Evolutionary conservation across 2,797 vertebrate species (phyloP).

Genomic region (Intellagama lesueurii): DNA sequence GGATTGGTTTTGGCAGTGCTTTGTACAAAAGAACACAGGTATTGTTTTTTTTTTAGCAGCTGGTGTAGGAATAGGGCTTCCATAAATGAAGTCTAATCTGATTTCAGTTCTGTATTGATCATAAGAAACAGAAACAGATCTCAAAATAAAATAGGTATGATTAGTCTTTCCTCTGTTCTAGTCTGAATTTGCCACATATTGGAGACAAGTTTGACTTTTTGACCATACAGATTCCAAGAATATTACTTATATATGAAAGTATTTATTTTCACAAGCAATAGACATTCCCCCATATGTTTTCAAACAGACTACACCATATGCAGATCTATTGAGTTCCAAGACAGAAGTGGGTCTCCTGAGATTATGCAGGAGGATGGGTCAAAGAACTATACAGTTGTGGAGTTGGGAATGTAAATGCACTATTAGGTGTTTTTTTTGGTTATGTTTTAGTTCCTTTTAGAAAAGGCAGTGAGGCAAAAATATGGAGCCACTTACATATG

Average conservation of each 20-base stretch:
- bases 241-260: neutral
- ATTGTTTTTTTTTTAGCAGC: neutral
- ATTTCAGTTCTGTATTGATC: conserved; percentile 12
- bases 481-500: neutral
- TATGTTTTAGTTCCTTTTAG: neutral
- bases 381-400: neutral
- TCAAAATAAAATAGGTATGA: neutral
- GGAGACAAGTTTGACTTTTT: neutral
- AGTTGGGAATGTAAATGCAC: neutral
- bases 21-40: neutral
- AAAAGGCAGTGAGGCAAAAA: neutral
- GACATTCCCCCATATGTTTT: neutral
- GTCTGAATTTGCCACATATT: neutral
- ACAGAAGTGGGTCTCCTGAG: neutral
- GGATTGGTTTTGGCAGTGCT: neutral
- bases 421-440: neutral
- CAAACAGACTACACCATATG: neutral
- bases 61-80: neutral
- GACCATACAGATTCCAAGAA: conserved; percentile 40
- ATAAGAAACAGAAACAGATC: neutral
- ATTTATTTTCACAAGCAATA: neutral
- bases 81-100: neutral
- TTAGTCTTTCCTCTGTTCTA: neutral
- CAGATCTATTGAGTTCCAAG: too few species aligned
- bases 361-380: neutral